phyloP scores from a whole-genome alignment of 2,797 vertebrate species.

The Sebastes taczanowskii region DNA sequence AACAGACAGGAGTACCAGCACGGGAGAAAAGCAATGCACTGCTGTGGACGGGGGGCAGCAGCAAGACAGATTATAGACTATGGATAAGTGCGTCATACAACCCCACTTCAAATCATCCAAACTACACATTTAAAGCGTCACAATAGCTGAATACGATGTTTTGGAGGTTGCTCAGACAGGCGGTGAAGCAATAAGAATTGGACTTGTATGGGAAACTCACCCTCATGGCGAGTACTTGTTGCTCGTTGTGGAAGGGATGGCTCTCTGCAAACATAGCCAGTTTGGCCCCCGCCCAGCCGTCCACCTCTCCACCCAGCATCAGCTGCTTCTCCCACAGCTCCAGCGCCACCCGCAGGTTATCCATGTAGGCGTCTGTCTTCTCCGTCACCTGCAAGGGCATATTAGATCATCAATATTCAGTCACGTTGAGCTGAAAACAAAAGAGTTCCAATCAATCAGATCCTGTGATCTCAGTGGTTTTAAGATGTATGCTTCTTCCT shows the following conservation, averaged over 20 bases:
- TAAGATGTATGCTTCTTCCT: background rate
- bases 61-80: no score
- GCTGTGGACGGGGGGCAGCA: no score
- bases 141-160: background rate
- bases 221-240: constrained; percentile 83
- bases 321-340: constrained; percentile 94
- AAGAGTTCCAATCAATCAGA: no score
- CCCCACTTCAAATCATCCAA: no score
- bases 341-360: constrained; percentile 88
- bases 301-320: constrained; percentile 82
- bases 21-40: no score
- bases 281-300: constrained; percentile 83
- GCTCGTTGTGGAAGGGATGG: constrained; percentile 81
- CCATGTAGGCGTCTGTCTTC: constrained; percentile 88
- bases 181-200: background rate
- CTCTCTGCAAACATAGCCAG: constrained; percentile 79
- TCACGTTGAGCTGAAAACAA: no score
- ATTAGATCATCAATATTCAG: background rate
- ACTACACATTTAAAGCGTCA: background rate
- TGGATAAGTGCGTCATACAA: no score
- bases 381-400: constrained; percentile 86
- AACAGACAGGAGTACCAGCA: no score
- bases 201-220: constrained; percentile 61
- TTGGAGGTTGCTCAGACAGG: background rate
- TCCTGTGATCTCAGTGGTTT: background rate